Evolutionary conservation across 1,140 invertebrate genomes (phyloP).

Genomic region (Drosophila navojoa): DNA sequence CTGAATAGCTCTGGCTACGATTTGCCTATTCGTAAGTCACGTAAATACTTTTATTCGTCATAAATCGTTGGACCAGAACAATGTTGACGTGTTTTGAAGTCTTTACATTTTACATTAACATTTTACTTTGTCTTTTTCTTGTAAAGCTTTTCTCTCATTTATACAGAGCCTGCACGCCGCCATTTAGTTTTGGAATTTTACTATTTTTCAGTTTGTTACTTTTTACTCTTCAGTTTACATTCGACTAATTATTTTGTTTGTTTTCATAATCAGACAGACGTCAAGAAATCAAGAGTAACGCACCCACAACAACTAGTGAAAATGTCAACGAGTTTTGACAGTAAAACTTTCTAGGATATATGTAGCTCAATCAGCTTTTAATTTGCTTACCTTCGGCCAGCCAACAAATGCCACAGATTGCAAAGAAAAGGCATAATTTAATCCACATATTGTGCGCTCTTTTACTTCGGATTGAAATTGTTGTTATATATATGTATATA

Average conservation of each 20-base stretch:
- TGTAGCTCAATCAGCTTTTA: too few relatives aligned
- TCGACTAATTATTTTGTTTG: conserved; percentile 77
- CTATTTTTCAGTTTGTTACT: conserved; percentile 59
- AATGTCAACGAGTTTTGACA: conserved; percentile 4
- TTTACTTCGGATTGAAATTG: background rate
- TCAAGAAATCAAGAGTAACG: conserved; percentile 19
- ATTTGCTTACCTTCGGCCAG: conserved; percentile 49
- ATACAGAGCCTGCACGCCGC: conserved; percentile 47
- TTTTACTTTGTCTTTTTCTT: conserved; percentile 23
- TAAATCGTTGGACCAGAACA: conserved; percentile 80
- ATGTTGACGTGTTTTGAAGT: conserved; percentile 62
- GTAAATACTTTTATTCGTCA: conserved; percentile 73
- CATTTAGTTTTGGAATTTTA: conserved; percentile 66
- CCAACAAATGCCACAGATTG: conserved; percentile 45
- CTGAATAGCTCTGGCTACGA: conserved; percentile 35
- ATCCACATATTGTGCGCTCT: conserved; percentile 61
- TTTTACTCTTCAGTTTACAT: conserved; percentile 58
- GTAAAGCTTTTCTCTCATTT: conserved; percentile 47
- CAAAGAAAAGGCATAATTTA: conserved; percentile 37
- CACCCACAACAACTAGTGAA: conserved; percentile 4
- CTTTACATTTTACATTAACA: conserved; percentile 6
- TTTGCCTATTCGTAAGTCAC: conserved; percentile 58
- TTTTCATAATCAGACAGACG: conserved; percentile 47
- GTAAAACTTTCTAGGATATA: background rate
- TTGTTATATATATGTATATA: background rate